Conservation (phyloP, 1,140 invertebrate species). For the Listronotus bonariensis region DNA sequence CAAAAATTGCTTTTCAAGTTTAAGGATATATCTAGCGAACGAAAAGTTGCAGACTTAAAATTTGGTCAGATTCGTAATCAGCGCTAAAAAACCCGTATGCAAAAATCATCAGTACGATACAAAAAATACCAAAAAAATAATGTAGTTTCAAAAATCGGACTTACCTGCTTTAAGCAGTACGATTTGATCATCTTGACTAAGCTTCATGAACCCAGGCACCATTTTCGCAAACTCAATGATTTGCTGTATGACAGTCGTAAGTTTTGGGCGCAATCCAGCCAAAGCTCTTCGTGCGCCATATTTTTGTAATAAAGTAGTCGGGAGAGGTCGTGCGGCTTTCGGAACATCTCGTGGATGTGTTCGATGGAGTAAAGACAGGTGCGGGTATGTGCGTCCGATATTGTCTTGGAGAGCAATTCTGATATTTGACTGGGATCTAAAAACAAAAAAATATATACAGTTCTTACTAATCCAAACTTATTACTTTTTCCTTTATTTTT, state of each 20-base stretch:
- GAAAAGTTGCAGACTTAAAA: no score
- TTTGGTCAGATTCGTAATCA: no score
- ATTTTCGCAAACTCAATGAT: constrained; percentile 99
- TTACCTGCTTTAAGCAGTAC: constrained; percentile 93
- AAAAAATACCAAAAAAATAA: not conserved
- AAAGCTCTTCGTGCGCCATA: constrained; percentile 92
- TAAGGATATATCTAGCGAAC: no score
- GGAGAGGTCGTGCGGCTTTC: constrained; percentile 80
- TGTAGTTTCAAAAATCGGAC: constrained; percentile 32
- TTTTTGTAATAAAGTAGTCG: constrained; percentile 88
- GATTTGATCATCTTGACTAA: constrained; percentile 98
- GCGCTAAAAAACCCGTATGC: constrained; percentile 31
- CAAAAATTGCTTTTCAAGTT: no score
- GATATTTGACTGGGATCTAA: constrained; percentile 87
- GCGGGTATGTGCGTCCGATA: constrained; percentile 89
- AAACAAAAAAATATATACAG: constrained; percentile 11
- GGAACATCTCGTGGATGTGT: constrained; percentile 87
- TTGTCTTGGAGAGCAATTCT: constrained; percentile 87
- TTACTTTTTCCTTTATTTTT: no score
- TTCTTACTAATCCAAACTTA: no score
- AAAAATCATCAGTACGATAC: no score
- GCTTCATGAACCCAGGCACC: constrained; percentile 97
- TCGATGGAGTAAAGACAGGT: constrained; percentile 86
- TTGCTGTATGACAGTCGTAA: constrained; percentile 95
- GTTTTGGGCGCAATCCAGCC: constrained; percentile 93